Evolutionary conservation across 64 coral and sea anemone species (phyloP), one percentile per base, ranked within the genome.

Genomic region (Hydrozoanthus tunicans): DNA sequence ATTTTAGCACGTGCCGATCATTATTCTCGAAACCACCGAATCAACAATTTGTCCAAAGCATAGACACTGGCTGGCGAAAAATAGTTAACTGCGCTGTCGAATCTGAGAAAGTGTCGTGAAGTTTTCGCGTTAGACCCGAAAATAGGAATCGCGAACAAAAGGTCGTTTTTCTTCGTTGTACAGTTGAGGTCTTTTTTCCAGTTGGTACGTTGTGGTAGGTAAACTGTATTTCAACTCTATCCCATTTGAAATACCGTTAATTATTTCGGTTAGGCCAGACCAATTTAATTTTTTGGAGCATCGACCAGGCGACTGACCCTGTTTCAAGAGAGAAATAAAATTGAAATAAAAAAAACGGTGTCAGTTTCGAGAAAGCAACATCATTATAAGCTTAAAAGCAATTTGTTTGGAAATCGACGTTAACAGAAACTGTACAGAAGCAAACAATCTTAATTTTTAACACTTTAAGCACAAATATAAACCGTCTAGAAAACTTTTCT

Each of bases 31-130:
- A 84, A 84, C 81, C 81, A 84, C 81, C 81, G 81, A 84, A 84
- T 84, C 81, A 86, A 86, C 82, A 86, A 86, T 86, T 70, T 86
- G 82, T 86, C 82, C 82, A 12, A 86, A 86, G 64, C 82, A 86
- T 86, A 86, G 82, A 62, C 69, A 86, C 82, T 86, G 64, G 82
- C 82, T 86, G 82, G 82, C 64, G 82, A 86, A 86, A 62, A 86
- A 86, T 63, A 86, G 82, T 86, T 70, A 61, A 14, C 64, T 20
- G 20, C 82, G 63, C 82, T 86, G 82, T 86, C 64, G 82, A 86
- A 84, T 84, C 61, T 59, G 61, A 84, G 81, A 84, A 84, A 59
- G 81, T 84, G 61, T 84, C 65, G 81, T 62, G 69, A 86, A 86
- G 82, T 20, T 20, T 20, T 20, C 82, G 65, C 14, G 13, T 86